Evolutionary conservation across 2,113 vertebrate species (phyloP).

Genomic region (Otocyon megalotis): DNA sequence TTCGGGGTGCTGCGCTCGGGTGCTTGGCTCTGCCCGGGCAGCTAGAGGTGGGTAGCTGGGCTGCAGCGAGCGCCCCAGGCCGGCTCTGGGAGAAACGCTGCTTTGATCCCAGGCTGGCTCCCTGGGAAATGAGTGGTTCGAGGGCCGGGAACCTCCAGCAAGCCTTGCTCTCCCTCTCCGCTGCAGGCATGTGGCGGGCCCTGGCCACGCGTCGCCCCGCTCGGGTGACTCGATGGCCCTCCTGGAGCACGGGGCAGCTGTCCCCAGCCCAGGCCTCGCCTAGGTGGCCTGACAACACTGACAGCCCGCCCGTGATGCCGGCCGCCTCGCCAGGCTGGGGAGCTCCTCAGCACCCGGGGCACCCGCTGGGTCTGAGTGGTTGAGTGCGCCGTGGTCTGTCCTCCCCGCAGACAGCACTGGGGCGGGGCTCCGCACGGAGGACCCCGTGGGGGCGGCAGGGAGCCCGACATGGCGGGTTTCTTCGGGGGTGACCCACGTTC

Average conservation of each 20-base stretch:
- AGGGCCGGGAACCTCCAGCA: background rate
- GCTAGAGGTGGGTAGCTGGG: background rate
- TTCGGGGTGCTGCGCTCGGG: background rate
- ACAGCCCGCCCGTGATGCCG: background rate
- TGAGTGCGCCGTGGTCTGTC: background rate
- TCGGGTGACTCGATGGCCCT: background rate
- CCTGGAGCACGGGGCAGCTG: too few species aligned
- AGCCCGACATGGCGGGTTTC: fast-evolving
- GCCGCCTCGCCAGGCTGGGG: background rate
- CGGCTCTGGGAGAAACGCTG: background rate
- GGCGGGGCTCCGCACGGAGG: too few species aligned
- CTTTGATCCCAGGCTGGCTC: background rate
- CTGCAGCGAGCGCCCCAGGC: background rate
- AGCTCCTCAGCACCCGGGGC: background rate
- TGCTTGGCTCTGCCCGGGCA: background rate
- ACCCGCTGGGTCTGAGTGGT: too few species aligned
- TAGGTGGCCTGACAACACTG: background rate
- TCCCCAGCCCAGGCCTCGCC: background rate
- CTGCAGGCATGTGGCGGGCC: background rate
- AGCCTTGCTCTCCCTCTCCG: background rate
- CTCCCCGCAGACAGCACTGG: background rate
- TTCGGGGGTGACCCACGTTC: fast-evolving
- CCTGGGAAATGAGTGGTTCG: background rate
- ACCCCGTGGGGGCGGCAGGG: fast-evolving
- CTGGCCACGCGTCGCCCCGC: background rate